Percentiles rank a stretch among this genome's conserved stretches.
Evolutionary conservation across 64 coral and sea anemone genomes (phyloP).

Genomic region (Acropora yongei): DNA sequence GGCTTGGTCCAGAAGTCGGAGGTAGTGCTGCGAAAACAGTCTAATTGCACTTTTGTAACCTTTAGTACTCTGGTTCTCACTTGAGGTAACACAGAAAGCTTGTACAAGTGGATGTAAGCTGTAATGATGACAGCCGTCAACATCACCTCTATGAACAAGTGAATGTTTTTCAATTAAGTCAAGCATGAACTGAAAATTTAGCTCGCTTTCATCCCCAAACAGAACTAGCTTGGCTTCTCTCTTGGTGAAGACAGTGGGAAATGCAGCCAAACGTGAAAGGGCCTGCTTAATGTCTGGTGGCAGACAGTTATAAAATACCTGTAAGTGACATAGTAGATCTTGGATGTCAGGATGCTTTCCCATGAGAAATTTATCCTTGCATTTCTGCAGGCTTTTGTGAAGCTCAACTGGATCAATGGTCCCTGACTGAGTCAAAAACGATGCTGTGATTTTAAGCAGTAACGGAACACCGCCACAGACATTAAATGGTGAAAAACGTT

Average conservation of each 20-base stretch:
- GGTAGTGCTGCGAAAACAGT: conserved; percentile 20
- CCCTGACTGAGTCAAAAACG: background rate
- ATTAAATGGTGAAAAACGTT: background rate
- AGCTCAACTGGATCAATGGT: background rate
- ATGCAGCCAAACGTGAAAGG: conserved; percentile 28
- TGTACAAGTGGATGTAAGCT: conserved; percentile 47
- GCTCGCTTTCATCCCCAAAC: background rate
- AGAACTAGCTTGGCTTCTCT: conserved; percentile 20
- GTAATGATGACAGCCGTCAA: background rate
- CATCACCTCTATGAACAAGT: conserved; percentile 3
- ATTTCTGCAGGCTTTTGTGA: conserved; percentile 24
- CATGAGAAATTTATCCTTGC: background rate
- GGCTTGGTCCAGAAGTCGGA: conserved; percentile 13
- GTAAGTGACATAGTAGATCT: background rate
- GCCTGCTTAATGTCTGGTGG: background rate
- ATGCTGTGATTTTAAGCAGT: conserved; percentile 28
- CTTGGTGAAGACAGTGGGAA: conserved; percentile 37
- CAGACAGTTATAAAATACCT: conserved; percentile 18
- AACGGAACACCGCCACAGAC: conserved; percentile 56
- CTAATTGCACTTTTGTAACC: conserved; percentile 42
- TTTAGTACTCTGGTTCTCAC: background rate
- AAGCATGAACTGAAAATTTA: background rate
- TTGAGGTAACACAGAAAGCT: conserved; percentile 10
- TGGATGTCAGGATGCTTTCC: background rate
- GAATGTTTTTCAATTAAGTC: background rate